phyloP scores from a whole-genome alignment of 1,140 invertebrate species.

The Mizuhopecten yessoensis region DNA sequence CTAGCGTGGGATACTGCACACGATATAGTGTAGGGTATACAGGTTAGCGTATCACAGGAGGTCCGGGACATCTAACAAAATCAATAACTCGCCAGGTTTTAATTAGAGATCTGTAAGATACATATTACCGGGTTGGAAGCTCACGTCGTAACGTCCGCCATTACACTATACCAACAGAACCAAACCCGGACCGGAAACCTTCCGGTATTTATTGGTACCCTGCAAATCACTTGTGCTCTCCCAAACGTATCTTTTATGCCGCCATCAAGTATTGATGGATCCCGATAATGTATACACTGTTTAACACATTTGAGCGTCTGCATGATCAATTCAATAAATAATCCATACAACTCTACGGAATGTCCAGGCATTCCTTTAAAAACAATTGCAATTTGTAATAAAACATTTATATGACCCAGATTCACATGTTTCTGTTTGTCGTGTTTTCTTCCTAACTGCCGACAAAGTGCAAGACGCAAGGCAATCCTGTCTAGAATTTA shows the following conservation, averaged over 20 bases:
- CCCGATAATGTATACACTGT: too few relatives aligned
- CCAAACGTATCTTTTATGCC: background rate
- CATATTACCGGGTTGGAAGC: background rate
- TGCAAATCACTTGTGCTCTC: background rate
- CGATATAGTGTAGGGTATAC: background rate
- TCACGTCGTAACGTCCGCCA: background rate
- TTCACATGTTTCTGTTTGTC: too few relatives aligned
- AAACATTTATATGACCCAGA: too few relatives aligned
- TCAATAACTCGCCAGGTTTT: conserved; percentile 31
- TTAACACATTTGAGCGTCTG: too few relatives aligned
- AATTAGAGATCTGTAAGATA: background rate
- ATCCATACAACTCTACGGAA: too few relatives aligned
- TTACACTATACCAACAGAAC: background rate
- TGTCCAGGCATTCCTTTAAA: too few relatives aligned
- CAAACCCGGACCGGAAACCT: background rate
- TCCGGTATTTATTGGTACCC: background rate
- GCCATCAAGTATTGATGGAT: background rate
- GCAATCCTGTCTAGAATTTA: too few relatives aligned
- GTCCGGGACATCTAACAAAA: background rate
- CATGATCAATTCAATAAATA: too few relatives aligned
- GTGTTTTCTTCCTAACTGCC: too few relatives aligned
- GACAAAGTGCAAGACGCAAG: too few relatives aligned
- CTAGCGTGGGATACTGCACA: background rate
- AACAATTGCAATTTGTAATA: too few relatives aligned
- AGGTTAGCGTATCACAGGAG: background rate